A percentile compares a stretch with the other conserved stretches of the same genome.
These are phyloP conservation scores for Trichopoda pennipes DNA, from an alignment of 2,888 invertebrate genomes.

Conservation along the genomic window DNA sequence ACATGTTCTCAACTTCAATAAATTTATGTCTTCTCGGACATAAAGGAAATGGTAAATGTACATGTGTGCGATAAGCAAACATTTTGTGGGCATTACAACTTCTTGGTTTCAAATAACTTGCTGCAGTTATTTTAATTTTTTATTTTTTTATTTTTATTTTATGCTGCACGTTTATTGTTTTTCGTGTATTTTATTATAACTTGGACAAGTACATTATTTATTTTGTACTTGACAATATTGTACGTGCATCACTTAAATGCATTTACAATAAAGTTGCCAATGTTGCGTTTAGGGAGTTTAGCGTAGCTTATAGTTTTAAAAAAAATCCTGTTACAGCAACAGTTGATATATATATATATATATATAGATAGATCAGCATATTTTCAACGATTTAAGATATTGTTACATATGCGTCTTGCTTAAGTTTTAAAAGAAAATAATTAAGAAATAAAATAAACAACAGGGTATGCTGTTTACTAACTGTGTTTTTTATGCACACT, in stretches of 20 bases:
- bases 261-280: conserved; percentile 45
- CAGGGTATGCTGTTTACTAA: too few relatives aligned
- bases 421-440: too few relatives aligned
- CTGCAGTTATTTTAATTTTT: conserved; percentile 50
- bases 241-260: conserved; percentile 62
- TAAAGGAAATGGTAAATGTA: conserved; percentile 20
- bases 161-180: conserved; percentile 46
- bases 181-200: conserved; percentile 6
- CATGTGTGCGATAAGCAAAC: not conserved
- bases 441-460: too few relatives aligned
- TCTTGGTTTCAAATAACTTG: conserved; percentile 22
- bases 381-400: too few relatives aligned
- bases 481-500: too few relatives aligned
- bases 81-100: conserved; percentile 40
- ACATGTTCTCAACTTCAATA: not conserved
- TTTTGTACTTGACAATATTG: conserved; percentile 54
- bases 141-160: conserved; percentile 12
- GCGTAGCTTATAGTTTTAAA: too few relatives aligned
- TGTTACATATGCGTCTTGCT: too few relatives aligned
- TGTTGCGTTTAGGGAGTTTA: too few relatives aligned
- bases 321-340: too few relatives aligned
- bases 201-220: conserved; percentile 67
- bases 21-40: not conserved
- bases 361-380: too few relatives aligned
- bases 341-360: too few relatives aligned